Conservation (phyloP, 2,888 invertebrate genomes). For the Andrena chrysosceles region DNA sequence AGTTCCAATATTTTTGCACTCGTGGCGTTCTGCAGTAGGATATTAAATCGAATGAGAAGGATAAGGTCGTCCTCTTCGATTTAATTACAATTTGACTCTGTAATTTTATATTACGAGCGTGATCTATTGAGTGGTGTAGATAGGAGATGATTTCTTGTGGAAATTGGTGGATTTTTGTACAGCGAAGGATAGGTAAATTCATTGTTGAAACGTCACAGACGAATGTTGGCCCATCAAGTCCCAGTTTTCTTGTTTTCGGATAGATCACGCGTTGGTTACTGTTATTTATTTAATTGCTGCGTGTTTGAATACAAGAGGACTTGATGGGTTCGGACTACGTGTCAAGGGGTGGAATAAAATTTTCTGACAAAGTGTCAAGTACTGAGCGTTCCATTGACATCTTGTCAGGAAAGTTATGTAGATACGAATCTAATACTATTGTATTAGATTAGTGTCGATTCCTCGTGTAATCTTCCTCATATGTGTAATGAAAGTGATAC, state of each 20-base stretch:
- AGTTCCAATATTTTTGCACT: background rate
- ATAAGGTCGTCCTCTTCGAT: conserved; percentile 25
- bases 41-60: conserved; percentile 27
- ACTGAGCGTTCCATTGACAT: conserved; percentile 52
- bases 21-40: background rate
- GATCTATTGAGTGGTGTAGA: conserved; percentile 10
- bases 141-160: background rate
- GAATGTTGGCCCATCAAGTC: background rate
- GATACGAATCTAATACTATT: conserved; percentile 12
- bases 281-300: background rate
- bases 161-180: background rate
- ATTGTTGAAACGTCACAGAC: background rate
- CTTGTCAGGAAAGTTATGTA: conserved; percentile 45
- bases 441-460: conserved; percentile 14
- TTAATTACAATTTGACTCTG: background rate
- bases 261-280: background rate
- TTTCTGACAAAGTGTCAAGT: conserved; percentile 63
- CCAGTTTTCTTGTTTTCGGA: background rate
- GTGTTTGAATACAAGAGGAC: background rate
- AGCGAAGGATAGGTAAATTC: background rate
- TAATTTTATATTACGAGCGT: background rate
- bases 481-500: background rate
- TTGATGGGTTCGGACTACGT: background rate
- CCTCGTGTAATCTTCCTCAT: background rate
- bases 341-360: conserved; percentile 16